These are phyloP conservation scores for Felis chaus DNA, from an alignment of 2,113 vertebrate species.

Conservation along the genomic window DNA sequence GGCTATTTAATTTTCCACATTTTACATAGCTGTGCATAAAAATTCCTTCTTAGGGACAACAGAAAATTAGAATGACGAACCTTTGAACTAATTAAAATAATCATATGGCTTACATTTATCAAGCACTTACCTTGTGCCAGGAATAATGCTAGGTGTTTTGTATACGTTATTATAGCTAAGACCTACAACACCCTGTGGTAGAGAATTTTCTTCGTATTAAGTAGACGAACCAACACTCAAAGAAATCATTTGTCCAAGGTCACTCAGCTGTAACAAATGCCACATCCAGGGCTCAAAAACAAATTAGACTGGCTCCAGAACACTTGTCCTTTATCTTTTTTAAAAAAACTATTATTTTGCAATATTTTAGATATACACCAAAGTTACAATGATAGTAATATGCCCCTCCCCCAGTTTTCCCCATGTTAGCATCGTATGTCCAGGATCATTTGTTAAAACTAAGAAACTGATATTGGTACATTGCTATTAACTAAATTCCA, in stretches of 20 bases:
- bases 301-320: background rate
- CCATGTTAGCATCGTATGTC: background rate
- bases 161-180: background rate
- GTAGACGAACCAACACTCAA: constrained; percentile 34
- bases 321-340: constrained; percentile 10
- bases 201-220: constrained; percentile 21
- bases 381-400: background rate
- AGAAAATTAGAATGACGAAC: constrained; percentile 31
- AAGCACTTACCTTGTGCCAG: background rate
- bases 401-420: background rate
- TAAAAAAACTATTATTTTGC: background rate
- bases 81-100: background rate
- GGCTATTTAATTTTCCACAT: constrained; percentile 44
- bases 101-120: background rate
- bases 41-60: constrained; percentile 46
- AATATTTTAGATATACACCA: background rate
- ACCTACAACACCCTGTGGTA: background rate
- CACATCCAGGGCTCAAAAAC: background rate
- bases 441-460: background rate
- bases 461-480: background rate
- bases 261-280: constrained; percentile 1
- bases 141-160: constrained; percentile 21
- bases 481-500: background rate
- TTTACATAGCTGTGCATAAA: constrained; percentile 43
- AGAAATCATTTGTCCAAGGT: constrained; percentile 41